phyloP scores from a whole-genome alignment of 2,888 invertebrate genomes.

The Xanthia togata region DNA sequence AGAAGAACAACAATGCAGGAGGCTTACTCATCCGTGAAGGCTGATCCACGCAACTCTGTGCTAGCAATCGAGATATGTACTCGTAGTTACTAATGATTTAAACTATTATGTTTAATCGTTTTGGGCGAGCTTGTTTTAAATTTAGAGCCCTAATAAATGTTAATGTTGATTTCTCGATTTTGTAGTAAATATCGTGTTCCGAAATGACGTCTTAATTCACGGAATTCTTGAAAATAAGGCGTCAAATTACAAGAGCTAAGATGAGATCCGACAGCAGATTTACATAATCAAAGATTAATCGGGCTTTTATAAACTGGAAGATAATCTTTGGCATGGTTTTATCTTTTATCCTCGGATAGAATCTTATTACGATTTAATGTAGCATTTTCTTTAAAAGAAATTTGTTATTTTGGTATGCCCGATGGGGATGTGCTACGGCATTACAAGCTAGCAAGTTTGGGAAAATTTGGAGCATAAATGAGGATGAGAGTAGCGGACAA shows the following conservation, averaged over 20 bases:
- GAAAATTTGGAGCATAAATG: not conserved
- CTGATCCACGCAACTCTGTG: not conserved
- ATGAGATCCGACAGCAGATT: not conserved
- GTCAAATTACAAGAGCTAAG: not conserved
- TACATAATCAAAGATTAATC: conserved; percentile 2
- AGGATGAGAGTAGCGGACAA: too few species aligned
- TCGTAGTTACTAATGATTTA: too few species aligned
- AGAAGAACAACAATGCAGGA: conserved; percentile 36
- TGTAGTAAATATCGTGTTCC: not conserved
- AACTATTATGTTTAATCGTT: not conserved
- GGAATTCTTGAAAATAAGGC: not conserved
- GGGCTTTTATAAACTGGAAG: not conserved
- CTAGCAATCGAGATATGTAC: not conserved
- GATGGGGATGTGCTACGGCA: not conserved
- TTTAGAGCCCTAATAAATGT: not conserved
- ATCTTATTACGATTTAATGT: not conserved
- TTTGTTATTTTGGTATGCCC: not conserved
- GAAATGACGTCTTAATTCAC: not conserved
- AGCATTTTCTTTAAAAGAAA: not conserved
- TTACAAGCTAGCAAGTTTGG: not conserved
- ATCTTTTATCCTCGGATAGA: not conserved
- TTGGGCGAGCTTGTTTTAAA: not conserved
- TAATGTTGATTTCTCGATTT: not conserved
- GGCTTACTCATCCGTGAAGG: conserved; percentile 35
- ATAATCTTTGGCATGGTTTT: not conserved